A percentile compares a stretch with the other conserved stretches of the same genome.
phyloP scores from a whole-genome alignment of 1,140 invertebrate species.

The Trichonephila inaurata region DNA sequence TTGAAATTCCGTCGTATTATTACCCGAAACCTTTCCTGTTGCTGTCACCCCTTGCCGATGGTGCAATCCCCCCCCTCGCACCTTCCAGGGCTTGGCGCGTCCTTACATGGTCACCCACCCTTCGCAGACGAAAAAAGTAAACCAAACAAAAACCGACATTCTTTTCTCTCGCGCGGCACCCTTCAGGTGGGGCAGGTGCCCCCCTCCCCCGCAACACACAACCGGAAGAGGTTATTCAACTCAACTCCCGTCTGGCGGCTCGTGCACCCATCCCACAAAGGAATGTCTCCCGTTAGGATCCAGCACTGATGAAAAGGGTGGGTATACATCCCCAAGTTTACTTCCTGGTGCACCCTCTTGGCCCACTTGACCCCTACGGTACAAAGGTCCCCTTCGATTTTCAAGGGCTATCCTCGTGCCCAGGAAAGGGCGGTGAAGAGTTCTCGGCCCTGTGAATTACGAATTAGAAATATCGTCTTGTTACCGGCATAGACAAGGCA shows the following conservation, averaged over 20 bases:
- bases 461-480: too few relatives aligned
- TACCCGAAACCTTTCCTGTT: too few relatives aligned
- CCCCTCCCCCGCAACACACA: not conserved
- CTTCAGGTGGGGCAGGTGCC: slow-evolving; percentile 9
- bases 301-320: not conserved
- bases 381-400: not conserved
- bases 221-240: too few relatives aligned
- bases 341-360: not conserved
- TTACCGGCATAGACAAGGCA: too few relatives aligned
- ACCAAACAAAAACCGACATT: not conserved
- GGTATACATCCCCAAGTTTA: not conserved
- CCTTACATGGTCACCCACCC: not conserved
- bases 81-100: not conserved
- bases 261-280: not conserved
- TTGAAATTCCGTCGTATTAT: too few relatives aligned
- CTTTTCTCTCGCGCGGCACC: not conserved
- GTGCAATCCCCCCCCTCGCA: not conserved
- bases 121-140: not conserved
- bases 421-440: not conserved
- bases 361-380: not conserved
- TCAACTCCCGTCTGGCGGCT: not conserved
- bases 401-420: not conserved
- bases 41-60: too few relatives aligned
- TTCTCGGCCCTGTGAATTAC: too few relatives aligned
- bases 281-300: not conserved